Percentiles rank a stretch among this genome's conserved stretches.
These are phyloP conservation scores for Barypeithes pellucidus DNA, from an alignment of 2,888 invertebrate genomes.

Conservation along the genomic window DNA sequence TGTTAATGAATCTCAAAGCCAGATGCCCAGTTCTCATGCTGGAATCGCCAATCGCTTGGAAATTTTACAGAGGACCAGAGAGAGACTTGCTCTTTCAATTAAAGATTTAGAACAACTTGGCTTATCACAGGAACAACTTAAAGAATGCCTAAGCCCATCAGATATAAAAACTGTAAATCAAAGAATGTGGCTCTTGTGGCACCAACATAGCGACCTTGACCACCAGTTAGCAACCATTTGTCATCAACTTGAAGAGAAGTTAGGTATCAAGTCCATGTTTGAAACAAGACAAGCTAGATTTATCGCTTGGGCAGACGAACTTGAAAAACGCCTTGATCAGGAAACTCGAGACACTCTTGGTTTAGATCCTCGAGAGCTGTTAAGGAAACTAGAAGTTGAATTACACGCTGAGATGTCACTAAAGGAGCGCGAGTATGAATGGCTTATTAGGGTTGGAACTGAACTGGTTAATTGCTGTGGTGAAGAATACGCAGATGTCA, in stretches of 20 bases:
- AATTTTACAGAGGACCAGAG: conserved; percentile 76
- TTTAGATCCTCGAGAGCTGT: conserved; percentile 81
- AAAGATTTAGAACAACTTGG: conserved; percentile 81
- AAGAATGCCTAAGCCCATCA: conserved; percentile 87
- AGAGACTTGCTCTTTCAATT: conserved; percentile 74
- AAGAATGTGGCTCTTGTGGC: conserved; percentile 83
- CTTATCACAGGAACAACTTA: conserved; percentile 85
- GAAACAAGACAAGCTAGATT: conserved; percentile 79
- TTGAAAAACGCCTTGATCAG: conserved; percentile 79
- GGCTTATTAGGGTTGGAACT: conserved; percentile 81
- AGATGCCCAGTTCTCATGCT: conserved; percentile 74
- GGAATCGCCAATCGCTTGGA: conserved; percentile 79
- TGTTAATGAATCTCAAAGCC: conserved; percentile 74
- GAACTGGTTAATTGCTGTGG: conserved; percentile 78
- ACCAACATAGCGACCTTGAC: conserved; percentile 87
- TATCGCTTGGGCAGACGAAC: conserved; percentile 79
- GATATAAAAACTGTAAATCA: conserved; percentile 88
- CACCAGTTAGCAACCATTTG: conserved; percentile 83
- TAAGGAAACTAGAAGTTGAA: conserved; percentile 82
- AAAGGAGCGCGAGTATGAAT: conserved; percentile 85
- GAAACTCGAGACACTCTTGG: conserved; percentile 71
- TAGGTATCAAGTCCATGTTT: conserved; percentile 82
- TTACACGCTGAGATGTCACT: conserved; percentile 83
- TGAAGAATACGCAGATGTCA: conserved; percentile 76
- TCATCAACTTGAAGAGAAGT: conserved; percentile 82